Evolutionary conservation across 2,888 invertebrate genomes (phyloP).

Genomic region (Xestia c-nigrum): DNA sequence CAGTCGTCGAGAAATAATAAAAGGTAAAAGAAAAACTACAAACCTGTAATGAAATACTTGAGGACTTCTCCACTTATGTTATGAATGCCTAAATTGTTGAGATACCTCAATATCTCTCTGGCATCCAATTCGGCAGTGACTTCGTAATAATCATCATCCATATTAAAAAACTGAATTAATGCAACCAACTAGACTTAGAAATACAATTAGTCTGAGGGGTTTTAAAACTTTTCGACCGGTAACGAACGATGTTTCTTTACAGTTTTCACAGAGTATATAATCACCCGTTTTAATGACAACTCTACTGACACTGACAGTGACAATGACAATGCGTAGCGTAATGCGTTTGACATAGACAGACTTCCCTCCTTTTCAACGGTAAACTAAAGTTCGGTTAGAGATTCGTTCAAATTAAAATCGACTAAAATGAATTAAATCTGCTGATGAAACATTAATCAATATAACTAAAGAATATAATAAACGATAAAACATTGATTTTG

Average conservation of each 20-base stretch:
- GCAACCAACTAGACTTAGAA: conserved; percentile 23
- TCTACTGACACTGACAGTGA: not conserved
- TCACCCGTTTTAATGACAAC: too few relatives aligned
- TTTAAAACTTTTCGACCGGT: conserved; percentile 30
- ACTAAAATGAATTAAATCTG: conserved; percentile 12
- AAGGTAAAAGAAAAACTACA: conserved; percentile 2
- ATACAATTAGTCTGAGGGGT: not conserved
- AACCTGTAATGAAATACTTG: conserved; percentile 95
- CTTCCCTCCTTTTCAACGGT: not conserved
- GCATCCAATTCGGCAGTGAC: conserved; percentile 91
- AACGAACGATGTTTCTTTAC: conserved; percentile 30
- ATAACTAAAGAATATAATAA: not conserved
- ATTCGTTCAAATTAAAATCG: not conserved
- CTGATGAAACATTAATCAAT: too few relatives aligned
- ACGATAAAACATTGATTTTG: not conserved
- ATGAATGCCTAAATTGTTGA: conserved; percentile 94
- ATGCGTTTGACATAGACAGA: not conserved
- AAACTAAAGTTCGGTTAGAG: not conserved
- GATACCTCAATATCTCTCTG: conserved; percentile 93
- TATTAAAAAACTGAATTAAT: conserved; percentile 42
- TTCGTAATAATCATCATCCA: conserved; percentile 80
- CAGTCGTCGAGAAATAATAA: not conserved
- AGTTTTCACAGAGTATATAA: too few relatives aligned
- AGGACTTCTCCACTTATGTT: conserved; percentile 94
- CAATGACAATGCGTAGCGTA: not conserved